Percentiles rank a stretch among this genome's conserved stretches.
Conservation (phyloP, 2,888 invertebrate genomes). For the Apodemia hepburni region DNA sequence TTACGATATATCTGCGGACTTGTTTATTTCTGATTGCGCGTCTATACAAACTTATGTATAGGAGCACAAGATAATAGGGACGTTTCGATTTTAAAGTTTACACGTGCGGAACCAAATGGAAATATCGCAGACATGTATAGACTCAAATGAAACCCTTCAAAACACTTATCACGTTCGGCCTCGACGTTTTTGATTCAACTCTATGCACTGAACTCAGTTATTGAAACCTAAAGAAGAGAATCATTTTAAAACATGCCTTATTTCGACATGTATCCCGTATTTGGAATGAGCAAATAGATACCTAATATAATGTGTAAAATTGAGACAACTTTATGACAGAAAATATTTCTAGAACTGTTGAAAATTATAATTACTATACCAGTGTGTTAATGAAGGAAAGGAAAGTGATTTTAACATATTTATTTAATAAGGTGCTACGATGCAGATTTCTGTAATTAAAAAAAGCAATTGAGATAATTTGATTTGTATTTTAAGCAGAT, state of each 20-base stretch:
- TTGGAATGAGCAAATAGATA: background rate
- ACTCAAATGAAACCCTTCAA: conserved; percentile 34
- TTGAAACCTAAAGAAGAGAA: conserved; percentile 17
- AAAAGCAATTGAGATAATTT: background rate
- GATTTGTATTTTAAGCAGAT: background rate
- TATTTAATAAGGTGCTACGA: background rate
- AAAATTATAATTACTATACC: background rate
- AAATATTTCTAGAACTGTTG: background rate
- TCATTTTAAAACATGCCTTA: conserved; percentile 18
- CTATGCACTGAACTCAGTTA: conserved; percentile 29
- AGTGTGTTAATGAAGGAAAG: background rate
- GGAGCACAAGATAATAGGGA: conserved; percentile 24
- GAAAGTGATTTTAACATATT: background rate
- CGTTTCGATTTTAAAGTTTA: conserved; percentile 26
- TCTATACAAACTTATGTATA: background rate
- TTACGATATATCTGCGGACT: too few relatives aligned
- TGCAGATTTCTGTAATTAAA: background rate
- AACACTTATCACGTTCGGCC: conserved; percentile 34
- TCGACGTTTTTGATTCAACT: conserved; percentile 30
- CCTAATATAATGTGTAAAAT: background rate
- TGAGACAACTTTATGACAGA: background rate
- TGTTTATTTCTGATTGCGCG: too few relatives aligned
- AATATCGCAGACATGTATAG: conserved; percentile 31
- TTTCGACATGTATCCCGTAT: background rate
- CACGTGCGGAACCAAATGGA: conserved; percentile 33